These are phyloP conservation scores for Beroe ovata DNA, from an alignment of 37 sponge, comb jelly and placozoan species.

Conservation along the genomic window DNA sequence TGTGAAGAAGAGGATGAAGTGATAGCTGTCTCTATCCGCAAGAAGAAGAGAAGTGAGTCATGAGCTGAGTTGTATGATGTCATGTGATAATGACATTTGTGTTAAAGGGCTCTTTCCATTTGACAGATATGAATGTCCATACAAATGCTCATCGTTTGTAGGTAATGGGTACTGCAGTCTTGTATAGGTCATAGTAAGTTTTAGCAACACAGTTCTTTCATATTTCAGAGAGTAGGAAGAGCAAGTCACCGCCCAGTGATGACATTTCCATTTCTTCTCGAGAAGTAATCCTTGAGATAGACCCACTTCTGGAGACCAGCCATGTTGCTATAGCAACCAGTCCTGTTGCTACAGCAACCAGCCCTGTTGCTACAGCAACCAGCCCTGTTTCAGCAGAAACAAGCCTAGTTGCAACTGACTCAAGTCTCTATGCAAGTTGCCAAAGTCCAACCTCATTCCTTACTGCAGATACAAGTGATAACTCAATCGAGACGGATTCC, in stretches of 20 bases:
- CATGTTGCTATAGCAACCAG: neutral
- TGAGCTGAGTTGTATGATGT: too few relatives aligned
- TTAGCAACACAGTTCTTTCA: too few relatives aligned
- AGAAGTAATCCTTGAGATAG: neutral
- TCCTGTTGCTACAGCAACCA: neutral
- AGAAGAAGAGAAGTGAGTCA: constrained; percentile 38
- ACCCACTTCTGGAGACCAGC: neutral
- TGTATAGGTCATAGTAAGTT: too few relatives aligned
- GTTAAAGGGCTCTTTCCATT: too few relatives aligned
- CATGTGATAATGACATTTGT: too few relatives aligned
- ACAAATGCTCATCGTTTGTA: too few relatives aligned
- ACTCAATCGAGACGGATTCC: too few relatives aligned
- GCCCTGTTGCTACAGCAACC: neutral
- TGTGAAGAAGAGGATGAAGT: constrained; percentile 46
- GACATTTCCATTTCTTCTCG: neutral
- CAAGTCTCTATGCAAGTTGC: too few relatives aligned
- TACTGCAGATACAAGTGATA: too few relatives aligned
- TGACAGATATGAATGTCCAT: too few relatives aligned
- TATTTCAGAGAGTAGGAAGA: neutral
- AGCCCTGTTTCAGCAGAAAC: neutral
- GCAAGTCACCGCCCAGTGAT: neutral
- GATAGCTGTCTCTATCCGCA: constrained; percentile 3
- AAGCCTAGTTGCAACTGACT: neutral
- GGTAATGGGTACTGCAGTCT: too few relatives aligned
- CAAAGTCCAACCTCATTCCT: too few relatives aligned